Conservation (phyloP, 2,113 vertebrate species). For the Osmerus eperlanus region DNA sequence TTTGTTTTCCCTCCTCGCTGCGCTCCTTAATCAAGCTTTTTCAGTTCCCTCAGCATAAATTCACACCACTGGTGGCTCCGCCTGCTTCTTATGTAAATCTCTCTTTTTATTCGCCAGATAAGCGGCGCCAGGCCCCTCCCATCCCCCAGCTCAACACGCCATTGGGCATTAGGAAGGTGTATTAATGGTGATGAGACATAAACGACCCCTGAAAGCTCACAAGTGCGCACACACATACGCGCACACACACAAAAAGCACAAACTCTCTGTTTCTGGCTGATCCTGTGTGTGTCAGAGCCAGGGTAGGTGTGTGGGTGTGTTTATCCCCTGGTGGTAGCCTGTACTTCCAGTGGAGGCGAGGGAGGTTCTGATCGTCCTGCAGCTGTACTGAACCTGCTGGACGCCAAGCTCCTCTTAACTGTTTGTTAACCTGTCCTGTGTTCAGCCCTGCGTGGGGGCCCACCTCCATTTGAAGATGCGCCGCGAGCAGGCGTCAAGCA, state of each 20-base stretch:
- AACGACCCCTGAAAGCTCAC: slow-evolving; percentile 5
- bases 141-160: neutral
- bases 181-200: slow-evolving; percentile 38
- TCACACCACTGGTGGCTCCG: neutral
- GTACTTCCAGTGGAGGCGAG: too few relatives aligned
- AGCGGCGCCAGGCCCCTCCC: neutral
- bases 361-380: neutral
- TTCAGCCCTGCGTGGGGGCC: too few relatives aligned
- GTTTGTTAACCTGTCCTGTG: too few relatives aligned
- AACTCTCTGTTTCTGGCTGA: neutral
- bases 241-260: slow-evolving; percentile 8
- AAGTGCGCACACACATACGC: slow-evolving; percentile 11
- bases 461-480: too few relatives aligned
- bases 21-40: neutral
- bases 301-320: too few relatives aligned
- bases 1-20: slow-evolving; percentile 11
- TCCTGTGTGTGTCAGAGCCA: too few relatives aligned
- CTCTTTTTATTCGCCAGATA: neutral
- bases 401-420: too few relatives aligned
- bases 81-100: slow-evolving; percentile 1
- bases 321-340: too few relatives aligned
- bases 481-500: too few relatives aligned
- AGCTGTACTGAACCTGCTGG: too few relatives aligned
- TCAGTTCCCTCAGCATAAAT: slow-evolving; percentile 12
- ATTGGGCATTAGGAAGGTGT: slow-evolving; percentile 30